phyloP scores from a whole-genome alignment of 2,797 vertebrate species.

The Mormyrops boulengeri region DNA sequence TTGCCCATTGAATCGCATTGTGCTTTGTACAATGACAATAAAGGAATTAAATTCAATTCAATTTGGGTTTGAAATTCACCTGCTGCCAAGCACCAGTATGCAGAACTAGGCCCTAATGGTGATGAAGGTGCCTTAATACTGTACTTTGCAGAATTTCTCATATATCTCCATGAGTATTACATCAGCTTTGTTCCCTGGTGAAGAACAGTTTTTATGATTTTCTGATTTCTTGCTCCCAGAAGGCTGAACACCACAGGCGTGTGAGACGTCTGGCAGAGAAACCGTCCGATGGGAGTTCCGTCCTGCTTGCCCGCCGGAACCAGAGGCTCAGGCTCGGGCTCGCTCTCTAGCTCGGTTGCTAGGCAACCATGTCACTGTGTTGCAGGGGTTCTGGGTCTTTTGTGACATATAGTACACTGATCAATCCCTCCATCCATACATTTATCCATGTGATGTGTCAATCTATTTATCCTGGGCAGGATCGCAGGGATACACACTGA shows the following conservation, averaged over 20 bases:
- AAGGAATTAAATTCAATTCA: background rate
- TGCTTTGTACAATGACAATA: background rate
- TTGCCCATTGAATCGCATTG: background rate
- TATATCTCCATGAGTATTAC: background rate
- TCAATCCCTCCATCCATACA: background rate
- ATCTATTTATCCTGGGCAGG: background rate
- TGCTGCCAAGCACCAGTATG: background rate
- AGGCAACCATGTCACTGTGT: slow-evolving; percentile 43
- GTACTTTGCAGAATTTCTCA: background rate
- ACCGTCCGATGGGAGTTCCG: background rate
- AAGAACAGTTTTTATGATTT: background rate
- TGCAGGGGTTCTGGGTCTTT: slow-evolving; percentile 29
- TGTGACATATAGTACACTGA: background rate
- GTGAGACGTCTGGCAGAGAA: background rate
- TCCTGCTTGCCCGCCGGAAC: background rate
- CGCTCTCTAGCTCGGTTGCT: slow-evolving; percentile 21
- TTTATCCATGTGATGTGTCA: background rate
- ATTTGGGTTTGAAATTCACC: background rate
- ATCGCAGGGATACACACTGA: background rate
- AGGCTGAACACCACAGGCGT: background rate
- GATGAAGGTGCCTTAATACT: background rate
- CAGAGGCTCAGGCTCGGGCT: background rate
- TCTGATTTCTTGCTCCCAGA: background rate
- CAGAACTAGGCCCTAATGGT: background rate
- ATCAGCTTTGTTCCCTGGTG: background rate